Conservation (phyloP, 2,113 vertebrate genomes). For the Vanacampus margaritifer region DNA sequence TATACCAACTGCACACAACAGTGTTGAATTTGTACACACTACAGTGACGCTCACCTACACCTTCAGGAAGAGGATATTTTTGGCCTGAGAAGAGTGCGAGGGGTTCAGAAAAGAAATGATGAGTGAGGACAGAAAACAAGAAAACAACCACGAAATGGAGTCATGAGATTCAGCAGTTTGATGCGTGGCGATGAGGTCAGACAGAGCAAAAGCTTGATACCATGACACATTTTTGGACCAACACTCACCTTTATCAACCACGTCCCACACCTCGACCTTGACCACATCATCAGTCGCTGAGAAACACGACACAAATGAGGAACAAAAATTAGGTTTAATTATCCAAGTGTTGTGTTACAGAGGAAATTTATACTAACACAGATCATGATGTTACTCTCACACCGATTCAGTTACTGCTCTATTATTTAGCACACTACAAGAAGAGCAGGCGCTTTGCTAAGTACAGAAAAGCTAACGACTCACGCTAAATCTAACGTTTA, state of each 20-base stretch:
- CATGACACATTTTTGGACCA: background rate
- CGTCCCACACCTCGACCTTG: conserved; percentile 98
- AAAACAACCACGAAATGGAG: conserved; percentile 17
- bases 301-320: background rate
- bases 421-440: background rate
- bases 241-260: conserved; percentile 94
- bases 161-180: conserved; percentile 10
- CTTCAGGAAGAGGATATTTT: conserved; percentile 78
- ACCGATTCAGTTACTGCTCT: background rate
- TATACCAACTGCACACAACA: conserved; percentile 52
- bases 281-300: conserved; percentile 96
- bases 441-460: background rate
- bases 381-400: background rate
- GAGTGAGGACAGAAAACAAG: conserved; percentile 34
- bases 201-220: background rate
- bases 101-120: conserved; percentile 56
- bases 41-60: conserved; percentile 75
- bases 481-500: conserved; percentile 45
- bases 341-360: background rate
- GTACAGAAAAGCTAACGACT: conserved; percentile 4
- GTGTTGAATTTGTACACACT: conserved; percentile 48
- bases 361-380: background rate
- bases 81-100: conserved; percentile 74
- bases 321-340: conserved; percentile 10
- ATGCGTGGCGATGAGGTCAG: conserved; percentile 7